Conservation (phyloP, 2,113 vertebrate genomes). For the Pogonocichla stellata region DNA sequence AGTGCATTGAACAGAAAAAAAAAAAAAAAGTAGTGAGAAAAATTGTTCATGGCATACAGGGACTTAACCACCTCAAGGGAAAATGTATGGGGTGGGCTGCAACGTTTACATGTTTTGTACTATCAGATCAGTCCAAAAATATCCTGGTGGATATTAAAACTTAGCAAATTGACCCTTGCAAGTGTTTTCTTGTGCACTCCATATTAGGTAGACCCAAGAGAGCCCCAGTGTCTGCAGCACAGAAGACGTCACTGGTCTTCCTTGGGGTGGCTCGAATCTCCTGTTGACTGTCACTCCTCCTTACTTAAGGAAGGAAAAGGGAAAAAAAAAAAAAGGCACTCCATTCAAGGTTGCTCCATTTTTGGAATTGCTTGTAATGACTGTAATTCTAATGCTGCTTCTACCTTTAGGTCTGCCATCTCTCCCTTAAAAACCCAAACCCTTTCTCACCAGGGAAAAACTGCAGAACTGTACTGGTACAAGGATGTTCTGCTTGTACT, state of each 20-base stretch:
- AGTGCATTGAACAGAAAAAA: not conserved
- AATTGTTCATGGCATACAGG: not conserved
- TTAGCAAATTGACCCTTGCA: not conserved
- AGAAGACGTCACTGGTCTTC: slow-evolving; percentile 38
- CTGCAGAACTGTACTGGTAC: not conserved
- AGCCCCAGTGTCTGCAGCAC: not conserved
- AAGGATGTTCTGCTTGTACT: not conserved
- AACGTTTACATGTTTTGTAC: not conserved
- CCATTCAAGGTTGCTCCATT: slow-evolving; percentile 33
- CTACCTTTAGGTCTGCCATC: not conserved
- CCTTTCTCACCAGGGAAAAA: not conserved
- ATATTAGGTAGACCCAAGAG: slow-evolving; percentile 45
- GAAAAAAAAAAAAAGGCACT: not conserved
- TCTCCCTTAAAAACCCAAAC: not conserved
- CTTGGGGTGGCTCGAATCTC: slow-evolving; percentile 26
- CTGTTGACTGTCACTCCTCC: slow-evolving; percentile 16
- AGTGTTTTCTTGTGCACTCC: not conserved
- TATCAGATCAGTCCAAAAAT: not conserved
- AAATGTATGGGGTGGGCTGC: not conserved
- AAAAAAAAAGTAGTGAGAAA: not conserved
- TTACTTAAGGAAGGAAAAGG: not conserved
- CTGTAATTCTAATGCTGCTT: not conserved
- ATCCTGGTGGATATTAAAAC: not conserved
- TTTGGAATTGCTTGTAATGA: slow-evolving; percentile 19
- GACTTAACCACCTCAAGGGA: not conserved